Conservation (phyloP, 2,888 invertebrate genomes). For the Drosophila ustulata region DNA sequence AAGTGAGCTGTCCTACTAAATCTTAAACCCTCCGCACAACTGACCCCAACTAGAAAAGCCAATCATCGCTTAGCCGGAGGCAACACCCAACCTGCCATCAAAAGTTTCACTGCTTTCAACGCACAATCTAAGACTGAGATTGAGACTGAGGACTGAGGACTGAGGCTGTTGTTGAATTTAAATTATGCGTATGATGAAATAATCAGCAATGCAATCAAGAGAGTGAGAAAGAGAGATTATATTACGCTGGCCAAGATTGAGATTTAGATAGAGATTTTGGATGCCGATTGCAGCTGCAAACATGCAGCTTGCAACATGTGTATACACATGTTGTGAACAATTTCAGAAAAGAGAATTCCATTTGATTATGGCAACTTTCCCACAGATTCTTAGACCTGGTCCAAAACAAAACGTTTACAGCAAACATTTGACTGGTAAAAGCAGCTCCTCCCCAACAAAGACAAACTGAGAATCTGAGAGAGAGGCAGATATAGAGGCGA, state of each 20-base stretch:
- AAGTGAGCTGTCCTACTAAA: conserved; percentile 13
- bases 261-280: conserved; percentile 48
- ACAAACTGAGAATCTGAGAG: conserved; percentile 23
- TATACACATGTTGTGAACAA: conserved; percentile 70
- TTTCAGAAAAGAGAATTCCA: conserved; percentile 72
- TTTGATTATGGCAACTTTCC: conserved; percentile 77
- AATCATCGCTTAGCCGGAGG: conserved; percentile 59
- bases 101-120: conserved; percentile 60
- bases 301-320: conserved; percentile 60
- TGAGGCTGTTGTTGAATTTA: conserved; percentile 64
- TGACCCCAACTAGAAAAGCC: conserved; percentile 46
- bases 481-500: background rate
- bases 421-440: conserved; percentile 59
- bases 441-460: conserved; percentile 38
- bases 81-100: conserved; percentile 23
- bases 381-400: conserved; percentile 69
- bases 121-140: conserved; percentile 22
- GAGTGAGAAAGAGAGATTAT: conserved; percentile 58
- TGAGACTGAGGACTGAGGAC: conserved; percentile 2
- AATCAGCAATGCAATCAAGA: conserved; percentile 78
- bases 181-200: conserved; percentile 79
- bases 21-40: background rate
- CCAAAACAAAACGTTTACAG: conserved; percentile 73
- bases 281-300: conserved; percentile 50
- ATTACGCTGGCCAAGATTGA: conserved; percentile 55